Conservation (phyloP, 2,797 vertebrate species). For the Kryptopterus vitreolus region DNA sequence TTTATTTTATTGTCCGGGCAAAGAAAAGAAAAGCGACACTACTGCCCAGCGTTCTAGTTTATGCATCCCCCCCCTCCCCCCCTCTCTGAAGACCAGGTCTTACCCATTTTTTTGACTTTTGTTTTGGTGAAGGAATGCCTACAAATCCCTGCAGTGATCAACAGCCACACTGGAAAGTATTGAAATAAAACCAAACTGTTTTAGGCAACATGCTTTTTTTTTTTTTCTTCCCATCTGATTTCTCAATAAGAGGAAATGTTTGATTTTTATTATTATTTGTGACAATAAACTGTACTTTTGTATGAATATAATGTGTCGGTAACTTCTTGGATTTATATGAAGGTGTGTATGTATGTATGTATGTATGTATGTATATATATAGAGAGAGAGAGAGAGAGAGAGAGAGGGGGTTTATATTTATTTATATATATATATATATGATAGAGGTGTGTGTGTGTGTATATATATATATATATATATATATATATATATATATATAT, state of each 20-base stretch:
- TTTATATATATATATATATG: too few species aligned
- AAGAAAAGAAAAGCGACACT: constrained; percentile 20
- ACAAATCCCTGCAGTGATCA: constrained; percentile 29
- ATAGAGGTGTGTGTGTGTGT: too few species aligned
- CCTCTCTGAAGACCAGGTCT: neutral
- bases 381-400: too few species aligned
- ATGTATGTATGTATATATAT: too few species aligned
- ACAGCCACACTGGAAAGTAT: constrained; percentile 51
- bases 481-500: too few species aligned
- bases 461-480: too few species aligned
- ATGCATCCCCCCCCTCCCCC: neutral
- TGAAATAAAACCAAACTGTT: constrained; percentile 59
- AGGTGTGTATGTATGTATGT: too few species aligned
- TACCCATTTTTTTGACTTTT: constrained; percentile 21
- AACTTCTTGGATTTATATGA: neutral
- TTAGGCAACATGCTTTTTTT: constrained; percentile 46
- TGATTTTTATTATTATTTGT: constrained; percentile 81
- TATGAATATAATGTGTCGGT: constrained; percentile 64
- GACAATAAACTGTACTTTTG: constrained; percentile 80
- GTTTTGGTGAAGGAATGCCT: constrained; percentile 45
- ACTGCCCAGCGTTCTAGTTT: constrained; percentile 40
- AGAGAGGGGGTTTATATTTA: too few species aligned
- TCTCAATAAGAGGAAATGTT: constrained; percentile 69
- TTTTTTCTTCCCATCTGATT: constrained; percentile 55
- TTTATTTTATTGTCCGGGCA: constrained; percentile 33